A percentile compares a stretch with the other conserved stretches of the same genome.
Conservation (phyloP, 2,888 invertebrate species). For the Orthonychiurus folsomi region DNA sequence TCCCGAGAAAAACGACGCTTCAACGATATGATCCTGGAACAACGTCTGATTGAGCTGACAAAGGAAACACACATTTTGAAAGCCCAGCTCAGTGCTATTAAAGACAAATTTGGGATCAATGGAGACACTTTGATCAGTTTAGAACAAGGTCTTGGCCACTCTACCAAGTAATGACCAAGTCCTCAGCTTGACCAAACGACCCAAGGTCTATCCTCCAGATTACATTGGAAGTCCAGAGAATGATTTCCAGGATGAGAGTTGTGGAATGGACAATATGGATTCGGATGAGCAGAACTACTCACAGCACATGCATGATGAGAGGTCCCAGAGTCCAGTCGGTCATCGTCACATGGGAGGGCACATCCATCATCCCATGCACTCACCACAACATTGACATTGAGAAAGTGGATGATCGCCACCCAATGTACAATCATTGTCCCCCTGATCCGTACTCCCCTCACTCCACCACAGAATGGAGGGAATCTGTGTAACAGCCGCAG, state of each 20-base stretch:
- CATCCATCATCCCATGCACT: constrained; percentile 23
- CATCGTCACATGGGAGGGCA: constrained; percentile 28
- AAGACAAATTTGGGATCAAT: constrained; percentile 84
- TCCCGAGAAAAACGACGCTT: constrained; percentile 92
- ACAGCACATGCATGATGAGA: constrained; percentile 27
- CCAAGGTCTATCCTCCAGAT: constrained; percentile 46
- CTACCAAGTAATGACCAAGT: constrained; percentile 77
- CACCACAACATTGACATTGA: constrained; percentile 38
- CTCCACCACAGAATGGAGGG: constrained; percentile 20
- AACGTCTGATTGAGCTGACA: constrained; percentile 83
- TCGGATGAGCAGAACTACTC: constrained; percentile 29
- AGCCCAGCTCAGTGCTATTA: constrained; percentile 83
- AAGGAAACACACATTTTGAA: constrained; percentile 91
- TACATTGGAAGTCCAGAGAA: constrained; percentile 22
- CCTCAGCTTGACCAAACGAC: constrained; percentile 70
- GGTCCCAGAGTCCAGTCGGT: constrained; percentile 33
- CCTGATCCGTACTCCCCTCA: constrained; percentile 14
- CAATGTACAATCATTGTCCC: neutral
- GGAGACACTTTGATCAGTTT: constrained; percentile 78
- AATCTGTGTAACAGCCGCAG: constrained; percentile 35
- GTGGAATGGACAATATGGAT: constrained; percentile 19
- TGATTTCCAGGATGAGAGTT: constrained; percentile 7
- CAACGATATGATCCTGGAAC: constrained; percentile 93
- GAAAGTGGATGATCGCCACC: constrained; percentile 40
- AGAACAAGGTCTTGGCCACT: constrained; percentile 77